A percentile compares a stretch with the other conserved stretches of the same genome.
Conservation (phyloP, 2,888 invertebrate genomes). For the Eupithecia tripunctaria region DNA sequence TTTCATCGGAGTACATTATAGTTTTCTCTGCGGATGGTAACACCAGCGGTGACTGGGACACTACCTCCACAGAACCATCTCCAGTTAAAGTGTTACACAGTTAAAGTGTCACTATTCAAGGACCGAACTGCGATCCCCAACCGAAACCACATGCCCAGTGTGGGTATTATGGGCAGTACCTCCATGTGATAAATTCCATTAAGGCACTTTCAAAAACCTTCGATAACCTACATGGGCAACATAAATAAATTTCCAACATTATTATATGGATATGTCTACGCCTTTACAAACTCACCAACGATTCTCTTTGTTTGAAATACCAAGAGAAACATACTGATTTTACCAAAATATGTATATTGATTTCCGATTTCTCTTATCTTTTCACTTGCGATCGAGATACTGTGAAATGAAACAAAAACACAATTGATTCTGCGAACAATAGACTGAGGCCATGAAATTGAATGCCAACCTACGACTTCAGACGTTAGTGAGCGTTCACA, state of each 20-base stretch:
- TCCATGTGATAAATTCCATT: too few species aligned
- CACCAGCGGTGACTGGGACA: too few species aligned
- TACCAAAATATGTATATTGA: conserved; percentile 7
- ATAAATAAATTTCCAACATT: neutral
- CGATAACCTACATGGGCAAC: too few species aligned
- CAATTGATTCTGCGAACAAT: neutral
- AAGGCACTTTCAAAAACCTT: too few species aligned
- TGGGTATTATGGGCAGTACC: too few species aligned
- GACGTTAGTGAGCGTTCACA: neutral
- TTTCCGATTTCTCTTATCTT: neutral
- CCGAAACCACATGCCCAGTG: too few species aligned
- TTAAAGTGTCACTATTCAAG: too few species aligned
- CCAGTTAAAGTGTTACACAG: too few species aligned
- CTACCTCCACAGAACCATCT: too few species aligned
- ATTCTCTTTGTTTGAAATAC: neutral
- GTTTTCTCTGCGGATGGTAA: too few species aligned
- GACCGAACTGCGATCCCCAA: too few species aligned
- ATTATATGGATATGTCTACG: neutral
- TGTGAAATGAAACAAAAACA: conserved; percentile 1
- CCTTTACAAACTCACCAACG: neutral
- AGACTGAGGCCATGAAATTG: neutral
- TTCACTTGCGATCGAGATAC: neutral
- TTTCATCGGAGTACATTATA: too few species aligned
- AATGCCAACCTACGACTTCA: neutral
- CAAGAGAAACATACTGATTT: conserved; percentile 7